phyloP scores from a whole-genome alignment of 2,113 vertebrate genomes.

The Corapipo altera region DNA sequence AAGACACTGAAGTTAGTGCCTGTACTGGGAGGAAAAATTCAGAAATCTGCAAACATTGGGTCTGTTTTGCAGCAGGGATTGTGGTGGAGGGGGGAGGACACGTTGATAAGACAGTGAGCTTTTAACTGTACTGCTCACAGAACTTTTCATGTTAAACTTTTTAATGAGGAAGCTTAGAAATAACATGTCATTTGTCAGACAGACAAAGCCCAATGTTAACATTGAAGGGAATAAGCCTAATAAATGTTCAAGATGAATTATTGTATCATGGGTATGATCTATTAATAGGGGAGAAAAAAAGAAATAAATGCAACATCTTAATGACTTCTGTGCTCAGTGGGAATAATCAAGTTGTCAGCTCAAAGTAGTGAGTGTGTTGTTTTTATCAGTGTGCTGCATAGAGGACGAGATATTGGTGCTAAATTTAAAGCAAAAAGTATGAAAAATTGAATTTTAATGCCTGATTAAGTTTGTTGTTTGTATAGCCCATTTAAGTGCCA shows the following conservation, averaged over 20 bases:
- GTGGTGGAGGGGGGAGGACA: background rate
- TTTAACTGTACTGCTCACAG: background rate
- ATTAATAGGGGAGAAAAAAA: slow-evolving; percentile 38
- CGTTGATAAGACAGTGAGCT: background rate
- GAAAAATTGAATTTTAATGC: slow-evolving; percentile 12
- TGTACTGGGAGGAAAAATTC: background rate
- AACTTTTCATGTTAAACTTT: slow-evolving; percentile 14
- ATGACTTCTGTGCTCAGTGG: background rate
- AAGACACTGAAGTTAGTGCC: background rate
- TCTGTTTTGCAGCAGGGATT: background rate
- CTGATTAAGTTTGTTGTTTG: slow-evolving; percentile 7
- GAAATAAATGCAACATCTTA: background rate
- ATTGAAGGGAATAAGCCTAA: slow-evolving; percentile 6
- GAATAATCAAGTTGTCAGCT: slow-evolving; percentile 47
- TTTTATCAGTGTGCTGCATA: background rate
- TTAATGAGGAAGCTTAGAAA: slow-evolving; percentile 11
- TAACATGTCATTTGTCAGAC: slow-evolving; percentile 1
- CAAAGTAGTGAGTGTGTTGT: background rate
- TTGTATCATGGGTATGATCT: background rate
- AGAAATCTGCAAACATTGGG: background rate
- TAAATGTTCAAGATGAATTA: background rate
- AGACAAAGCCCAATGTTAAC: slow-evolving; percentile 4
- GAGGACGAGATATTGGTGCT: background rate
- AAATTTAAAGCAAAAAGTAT: slow-evolving; percentile 31
- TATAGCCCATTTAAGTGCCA: background rate